Conservation (phyloP, 2,888 invertebrate species). For the Meghimatium bilineatum region DNA sequence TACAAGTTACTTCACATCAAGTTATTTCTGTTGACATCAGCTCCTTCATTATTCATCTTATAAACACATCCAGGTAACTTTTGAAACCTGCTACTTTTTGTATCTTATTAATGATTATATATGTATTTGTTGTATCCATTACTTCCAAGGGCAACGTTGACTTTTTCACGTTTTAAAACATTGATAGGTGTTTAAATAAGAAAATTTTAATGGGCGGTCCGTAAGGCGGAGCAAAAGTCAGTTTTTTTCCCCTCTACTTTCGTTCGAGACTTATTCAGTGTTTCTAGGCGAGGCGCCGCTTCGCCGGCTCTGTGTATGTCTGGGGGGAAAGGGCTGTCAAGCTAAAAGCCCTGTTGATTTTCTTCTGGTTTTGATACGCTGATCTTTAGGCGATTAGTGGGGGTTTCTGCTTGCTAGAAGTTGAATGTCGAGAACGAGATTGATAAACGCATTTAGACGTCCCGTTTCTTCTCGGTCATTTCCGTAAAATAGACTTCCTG, state of each 20-base stretch:
- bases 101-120: too few species aligned
- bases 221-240: conserved; percentile 12
- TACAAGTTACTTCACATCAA: neutral
- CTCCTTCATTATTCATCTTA: neutral
- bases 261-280: neutral
- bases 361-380: conserved; percentile 20
- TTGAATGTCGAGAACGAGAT: neutral
- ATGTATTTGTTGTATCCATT: neutral
- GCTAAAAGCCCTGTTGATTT: conserved; percentile 29
- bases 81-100: too few species aligned
- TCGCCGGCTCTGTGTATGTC: conserved; percentile 20
- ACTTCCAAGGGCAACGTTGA: neutral
- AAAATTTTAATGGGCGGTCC: conserved; percentile 18
- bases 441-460: conserved; percentile 20
- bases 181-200: neutral
- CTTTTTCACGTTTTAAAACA: neutral
- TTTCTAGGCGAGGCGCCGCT: conserved; percentile 20
- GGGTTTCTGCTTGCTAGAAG: conserved; percentile 10
- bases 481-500: neutral
- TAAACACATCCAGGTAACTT: neutral
- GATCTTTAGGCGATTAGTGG: conserved; percentile 18
- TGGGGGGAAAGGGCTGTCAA: conserved; percentile 15
- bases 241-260: neutral
- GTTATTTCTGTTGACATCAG: neutral
- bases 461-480: conserved; percentile 3